phyloP scores from a whole-genome alignment of 2,888 invertebrate genomes.

The Nipponacmea schrenckii region DNA sequence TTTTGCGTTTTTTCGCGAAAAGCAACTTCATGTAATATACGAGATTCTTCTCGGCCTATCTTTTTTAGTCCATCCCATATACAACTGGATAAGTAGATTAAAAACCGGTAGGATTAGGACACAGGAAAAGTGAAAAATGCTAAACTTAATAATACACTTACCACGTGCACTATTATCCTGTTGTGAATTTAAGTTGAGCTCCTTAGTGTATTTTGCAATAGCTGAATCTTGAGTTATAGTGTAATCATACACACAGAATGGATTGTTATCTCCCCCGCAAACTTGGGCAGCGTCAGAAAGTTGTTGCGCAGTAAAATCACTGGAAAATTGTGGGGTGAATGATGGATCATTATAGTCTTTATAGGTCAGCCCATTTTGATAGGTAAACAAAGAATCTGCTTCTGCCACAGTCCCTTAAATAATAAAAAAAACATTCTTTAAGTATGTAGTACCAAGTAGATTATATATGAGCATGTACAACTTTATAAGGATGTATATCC shows the following conservation, averaged over 20 bases:
- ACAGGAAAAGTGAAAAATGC: no score
- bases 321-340: constrained; percentile 13
- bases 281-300: constrained; percentile 8
- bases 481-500: no score
- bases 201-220: constrained; percentile 15
- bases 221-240: constrained; percentile 18
- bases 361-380: constrained; percentile 9
- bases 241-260: constrained; percentile 33
- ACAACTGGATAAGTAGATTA: no score
- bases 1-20: no score
- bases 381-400: not conserved
- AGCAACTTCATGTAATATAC: no score
- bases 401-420: not conserved
- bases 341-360: constrained; percentile 8
- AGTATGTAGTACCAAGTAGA: no score
- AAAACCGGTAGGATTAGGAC: no score
- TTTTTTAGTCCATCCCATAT: no score
- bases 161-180: constrained; percentile 14
- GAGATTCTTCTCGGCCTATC: no score
- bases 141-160: not conserved
- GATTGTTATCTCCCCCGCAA: constrained; percentile 24
- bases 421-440: not conserved
- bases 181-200: constrained; percentile 3
- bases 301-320: not conserved
- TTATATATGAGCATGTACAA: no score